These are phyloP conservation scores for Siphamia tubifer DNA, from an alignment of 2,113 vertebrate genomes.

Conservation along the genomic window DNA sequence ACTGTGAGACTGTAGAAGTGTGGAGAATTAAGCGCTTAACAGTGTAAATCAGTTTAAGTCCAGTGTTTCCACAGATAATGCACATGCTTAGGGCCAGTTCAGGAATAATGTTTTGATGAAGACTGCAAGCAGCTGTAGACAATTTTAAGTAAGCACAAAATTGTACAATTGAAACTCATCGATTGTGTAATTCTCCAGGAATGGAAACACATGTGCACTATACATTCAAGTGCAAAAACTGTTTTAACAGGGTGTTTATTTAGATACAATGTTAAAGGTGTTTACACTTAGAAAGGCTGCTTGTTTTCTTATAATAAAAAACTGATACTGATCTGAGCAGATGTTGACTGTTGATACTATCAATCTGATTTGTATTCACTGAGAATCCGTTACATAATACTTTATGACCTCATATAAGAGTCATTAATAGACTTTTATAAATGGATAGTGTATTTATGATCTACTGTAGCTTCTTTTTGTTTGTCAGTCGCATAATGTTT, in stretches of 20 bases:
- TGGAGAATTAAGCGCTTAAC: slow-evolving; percentile 17
- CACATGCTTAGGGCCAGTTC: slow-evolving; percentile 6
- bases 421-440: too few species aligned
- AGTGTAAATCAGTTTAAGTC: slow-evolving; percentile 23
- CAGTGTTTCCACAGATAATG: slow-evolving; percentile 32
- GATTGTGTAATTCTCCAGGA: not conserved
- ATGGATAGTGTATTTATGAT: too few species aligned
- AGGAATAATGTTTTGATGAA: not conserved
- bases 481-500: not conserved
- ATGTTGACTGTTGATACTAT: too few species aligned
- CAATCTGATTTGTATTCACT: too few species aligned
- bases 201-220: not conserved
- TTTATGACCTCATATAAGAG: too few species aligned
- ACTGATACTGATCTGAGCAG: too few species aligned
- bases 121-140: not conserved
- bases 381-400: too few species aligned
- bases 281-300: not conserved
- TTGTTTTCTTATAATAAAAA: not conserved
- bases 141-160: not conserved
- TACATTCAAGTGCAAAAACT: not conserved
- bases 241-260: not conserved
- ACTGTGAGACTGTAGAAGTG: not conserved
- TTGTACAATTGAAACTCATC: not conserved
- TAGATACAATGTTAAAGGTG: not conserved
- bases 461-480: not conserved